Percentiles rank a stretch among this genome's conserved stretches.
phyloP scores from a whole-genome alignment of 2,797 vertebrate species.

The Thunnus albacares region DNA sequence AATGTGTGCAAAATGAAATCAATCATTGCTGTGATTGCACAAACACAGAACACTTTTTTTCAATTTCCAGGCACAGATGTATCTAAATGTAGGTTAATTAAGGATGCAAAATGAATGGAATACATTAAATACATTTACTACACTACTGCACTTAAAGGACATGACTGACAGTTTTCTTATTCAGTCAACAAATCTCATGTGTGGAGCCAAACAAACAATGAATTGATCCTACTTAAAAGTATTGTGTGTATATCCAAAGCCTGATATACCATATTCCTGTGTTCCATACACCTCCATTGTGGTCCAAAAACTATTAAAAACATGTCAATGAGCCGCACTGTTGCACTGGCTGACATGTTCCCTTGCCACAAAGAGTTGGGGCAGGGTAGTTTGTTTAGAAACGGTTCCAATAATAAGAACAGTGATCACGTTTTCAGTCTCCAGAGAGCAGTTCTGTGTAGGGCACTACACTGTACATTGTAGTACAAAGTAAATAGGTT shows the following conservation, averaged over 20 bases:
- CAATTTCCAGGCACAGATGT: background rate
- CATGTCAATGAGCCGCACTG: no score
- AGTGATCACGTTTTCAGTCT: background rate
- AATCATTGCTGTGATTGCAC: conserved; percentile 8
- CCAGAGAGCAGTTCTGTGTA: no score
- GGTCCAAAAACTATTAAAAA: no score
- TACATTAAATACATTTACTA: background rate
- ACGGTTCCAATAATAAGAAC: background rate
- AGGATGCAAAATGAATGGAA: background rate
- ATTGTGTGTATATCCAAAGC: background rate
- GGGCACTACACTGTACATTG: background rate
- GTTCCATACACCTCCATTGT: background rate
- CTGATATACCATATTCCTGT: background rate
- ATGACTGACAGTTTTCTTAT: background rate
- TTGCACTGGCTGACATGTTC: background rate
- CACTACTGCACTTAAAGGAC: background rate
- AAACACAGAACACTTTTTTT: conserved; percentile 6
- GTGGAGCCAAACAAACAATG: background rate
- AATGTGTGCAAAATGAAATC: conserved; percentile 44
- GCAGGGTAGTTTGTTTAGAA: background rate
- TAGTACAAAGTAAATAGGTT: background rate
- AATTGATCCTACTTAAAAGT: background rate
- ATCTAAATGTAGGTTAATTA: background rate
- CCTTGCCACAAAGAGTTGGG: background rate
- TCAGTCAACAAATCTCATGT: background rate